Base-by-base conservation (phyloP, 1,140 invertebrate genomes). In the Caerostris darwini region DNA sequence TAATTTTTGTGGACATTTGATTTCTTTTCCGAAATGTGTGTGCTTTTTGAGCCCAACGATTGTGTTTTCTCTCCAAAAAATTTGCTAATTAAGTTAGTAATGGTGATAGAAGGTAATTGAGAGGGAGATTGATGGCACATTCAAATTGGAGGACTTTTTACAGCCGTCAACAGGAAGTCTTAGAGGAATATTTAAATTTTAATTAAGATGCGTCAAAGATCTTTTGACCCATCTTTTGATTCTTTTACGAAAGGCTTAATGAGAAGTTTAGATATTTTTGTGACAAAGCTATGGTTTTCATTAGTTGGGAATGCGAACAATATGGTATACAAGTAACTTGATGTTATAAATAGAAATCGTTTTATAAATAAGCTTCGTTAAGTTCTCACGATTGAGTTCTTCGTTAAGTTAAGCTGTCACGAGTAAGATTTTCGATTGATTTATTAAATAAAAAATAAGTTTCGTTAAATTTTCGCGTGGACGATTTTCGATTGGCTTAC, bases 191-290 rank as follows among this genome's bases (percentile, higher is more conserved):
- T 19, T 71, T 19, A 5, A 50, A 77, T 7, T 77, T 77, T 77
- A 50, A 77, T 50, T 77, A 50, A 50, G 5, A 14, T 77, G 71
- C 34, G 34, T 12, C 12, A 50, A 77, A 10, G 34, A 77, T 53
- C 71, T 77, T 77, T 77, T 77, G 34, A 77, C 71, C 71, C 34
- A n/a, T n/a, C n/a, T n/a, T n/a, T n/a, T n/a, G n/a, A n/a, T 77
- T 50, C 34, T 12, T 53, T 34, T 77, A 19, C 8, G 71, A 77
- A 50, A 12, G 10, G 34, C 4, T 14, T 10, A 53, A 53, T 19
- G 12, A 50, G 34, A 50, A 3, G 6, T 5, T 67, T n/a, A 34
- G 34, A 34, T 34, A 34, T 34, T 34, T 34, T 34, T 34, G 34
- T 34, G 34, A 34, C 34, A 34, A 34, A 34, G 34, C 34, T 34